phyloP scores from a whole-genome alignment of 2,888 invertebrate genomes.

The Tenthredo distinguenda region DNA sequence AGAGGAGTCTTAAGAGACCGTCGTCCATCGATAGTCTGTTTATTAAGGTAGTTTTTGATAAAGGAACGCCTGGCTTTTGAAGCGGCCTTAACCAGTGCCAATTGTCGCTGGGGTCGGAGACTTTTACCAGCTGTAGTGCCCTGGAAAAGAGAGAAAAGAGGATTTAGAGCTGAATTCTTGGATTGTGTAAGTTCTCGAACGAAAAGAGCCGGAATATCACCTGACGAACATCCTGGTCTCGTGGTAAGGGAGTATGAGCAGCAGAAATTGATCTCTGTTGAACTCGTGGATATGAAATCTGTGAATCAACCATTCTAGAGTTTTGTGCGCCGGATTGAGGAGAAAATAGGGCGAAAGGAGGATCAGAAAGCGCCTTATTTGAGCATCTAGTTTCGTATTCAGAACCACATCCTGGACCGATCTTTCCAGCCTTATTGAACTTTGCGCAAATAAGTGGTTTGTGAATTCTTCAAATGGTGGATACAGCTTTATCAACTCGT shows the following conservation, averaged over 20 bases:
- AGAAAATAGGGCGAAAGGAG: slow-evolving; percentile 94
- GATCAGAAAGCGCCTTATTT: slow-evolving; percentile 89
- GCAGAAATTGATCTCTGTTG: slow-evolving; percentile 90
- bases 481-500: slow-evolving; percentile 89
- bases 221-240: slow-evolving; percentile 93
- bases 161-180: background rate
- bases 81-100: slow-evolving; percentile 90
- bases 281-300: slow-evolving; percentile 94
- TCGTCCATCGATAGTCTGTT: slow-evolving; percentile 85
- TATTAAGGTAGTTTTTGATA: slow-evolving; percentile 86
- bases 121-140: slow-evolving; percentile 87
- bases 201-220: slow-evolving; percentile 62
- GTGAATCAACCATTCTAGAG: slow-evolving; percentile 96
- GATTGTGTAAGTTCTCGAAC: background rate
- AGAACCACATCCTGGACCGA: slow-evolving; percentile 87
- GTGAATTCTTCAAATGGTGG: slow-evolving; percentile 87
- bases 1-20: slow-evolving; percentile 83
- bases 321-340: slow-evolving; percentile 91
- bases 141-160: slow-evolving; percentile 64
- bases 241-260: slow-evolving; percentile 94
- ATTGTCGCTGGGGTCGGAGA: slow-evolving; percentile 81
- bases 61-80: slow-evolving; percentile 87
- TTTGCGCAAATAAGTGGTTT: slow-evolving; percentile 87
- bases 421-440: slow-evolving; percentile 90
- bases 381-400: slow-evolving; percentile 87